Base-by-base conservation (phyloP, 2,797 vertebrate genomes). In the Macropodus opercularis region DNA sequence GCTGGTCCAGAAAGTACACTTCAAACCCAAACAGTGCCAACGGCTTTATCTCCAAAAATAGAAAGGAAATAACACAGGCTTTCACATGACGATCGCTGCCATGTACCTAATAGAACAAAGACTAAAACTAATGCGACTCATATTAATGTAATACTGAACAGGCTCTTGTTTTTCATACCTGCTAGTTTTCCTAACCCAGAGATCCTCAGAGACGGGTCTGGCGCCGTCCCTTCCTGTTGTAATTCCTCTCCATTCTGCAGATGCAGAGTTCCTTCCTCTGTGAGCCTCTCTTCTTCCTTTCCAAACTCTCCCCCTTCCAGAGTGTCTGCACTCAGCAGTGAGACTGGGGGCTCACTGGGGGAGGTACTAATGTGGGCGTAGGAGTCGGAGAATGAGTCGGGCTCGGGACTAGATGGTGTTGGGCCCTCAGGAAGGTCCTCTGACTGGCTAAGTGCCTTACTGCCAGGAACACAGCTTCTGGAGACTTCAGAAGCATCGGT, bases 321-420 rank as follows among this genome's bases (percentile, higher is more conserved):
- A 52, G 77, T 83, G 64, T 84, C 82, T 42, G 85, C 65, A 53
- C 55, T 75, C 59, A 79, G 69, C 41, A 43, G 54, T 2, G 74
- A 55, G 32, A 50, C 34, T 8, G 77, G 54, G 42, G 53, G 46
- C 59, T 81, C 84, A 11, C 80, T 80, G 1, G 76, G 58, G 44
- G 83, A 75, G 9, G 81, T 62, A 39, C 75, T 85, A 15, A 90
- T 51, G 71, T 91, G 87, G 52, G 90, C 76, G 73, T 79, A 88
- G 31, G 92, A 88, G 70, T 93, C 90, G 2, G 91, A 90, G 73
- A 90, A 92, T 1, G 85, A 83, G 47, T 92, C 89, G 0, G 77
- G 72, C 27, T 89, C 89, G 2, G 61, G 15, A 63, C 41, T 55
- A 53, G 76, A 51, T 43, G 63, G 56, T 7, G 47, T 58, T 1